Evolutionary conservation across 2,113 vertebrate genomes (phyloP).

Genomic region (Pseudorhombus dupliciocellatus): DNA sequence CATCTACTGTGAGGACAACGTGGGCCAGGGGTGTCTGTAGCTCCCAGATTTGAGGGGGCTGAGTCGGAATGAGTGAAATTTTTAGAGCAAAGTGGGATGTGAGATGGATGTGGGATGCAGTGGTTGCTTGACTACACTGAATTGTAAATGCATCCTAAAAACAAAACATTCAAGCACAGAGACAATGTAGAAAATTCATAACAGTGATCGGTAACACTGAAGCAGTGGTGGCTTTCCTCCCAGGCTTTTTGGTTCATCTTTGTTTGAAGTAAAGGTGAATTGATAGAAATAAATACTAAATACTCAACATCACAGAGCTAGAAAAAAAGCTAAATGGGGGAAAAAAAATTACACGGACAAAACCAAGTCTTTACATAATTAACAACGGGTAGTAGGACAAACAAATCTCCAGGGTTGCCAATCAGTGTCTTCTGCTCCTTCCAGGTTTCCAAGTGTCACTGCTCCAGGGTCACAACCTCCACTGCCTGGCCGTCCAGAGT

Average conservation of each 20-base stretch:
- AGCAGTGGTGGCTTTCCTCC: conserved; percentile 64
- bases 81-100: neutral
- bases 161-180: conserved; percentile 24
- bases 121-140: conserved; percentile 36
- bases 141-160: conserved; percentile 41
- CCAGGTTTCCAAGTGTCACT: conserved; percentile 80
- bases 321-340: conserved; percentile 43
- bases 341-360: conserved; percentile 55
- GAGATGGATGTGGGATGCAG: conserved; percentile 1
- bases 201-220: conserved; percentile 34
- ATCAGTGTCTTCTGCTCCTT: conserved; percentile 51
- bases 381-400: conserved; percentile 62
- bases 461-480: conserved; percentile 96
- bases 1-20: conserved; percentile 18
- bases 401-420: conserved; percentile 40
- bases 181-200: conserved; percentile 16
- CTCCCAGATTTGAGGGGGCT: neutral
- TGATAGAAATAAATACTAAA: conserved; percentile 77
- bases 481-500: conserved; percentile 97
- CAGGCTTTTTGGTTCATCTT: conserved; percentile 70
- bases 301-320: conserved; percentile 64
- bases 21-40: conserved; percentile 40
- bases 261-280: conserved; percentile 62
- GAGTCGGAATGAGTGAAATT: conserved; percentile 5
- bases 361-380: conserved; percentile 76